Evolutionary conservation across 2,797 vertebrate genomes (phyloP).

Genomic region (Pangasius sanitwongsei): DNA sequence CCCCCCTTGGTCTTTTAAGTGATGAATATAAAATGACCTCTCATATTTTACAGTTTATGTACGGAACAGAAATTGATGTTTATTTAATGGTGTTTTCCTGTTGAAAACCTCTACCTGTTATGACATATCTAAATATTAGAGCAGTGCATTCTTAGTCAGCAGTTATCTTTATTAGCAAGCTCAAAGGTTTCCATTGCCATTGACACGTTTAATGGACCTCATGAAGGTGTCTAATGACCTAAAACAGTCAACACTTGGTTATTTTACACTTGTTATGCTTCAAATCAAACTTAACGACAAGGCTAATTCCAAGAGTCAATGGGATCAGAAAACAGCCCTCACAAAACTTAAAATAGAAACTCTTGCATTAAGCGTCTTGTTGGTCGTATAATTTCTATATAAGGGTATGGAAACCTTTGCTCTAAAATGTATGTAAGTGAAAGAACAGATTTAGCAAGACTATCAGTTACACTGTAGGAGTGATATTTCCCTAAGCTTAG

Average conservation of each 20-base stretch:
- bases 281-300: background rate
- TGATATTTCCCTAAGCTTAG: background rate
- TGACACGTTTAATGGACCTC: background rate
- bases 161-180: background rate
- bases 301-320: background rate
- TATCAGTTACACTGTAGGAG: background rate
- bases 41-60: background rate
- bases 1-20: background rate
- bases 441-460: background rate
- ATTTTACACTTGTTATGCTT: background rate
- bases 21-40: background rate
- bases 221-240: conserved; percentile 3
- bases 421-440: background rate
- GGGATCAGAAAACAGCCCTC: background rate
- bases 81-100: background rate
- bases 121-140: background rate
- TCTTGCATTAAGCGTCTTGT: background rate
- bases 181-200: background rate
- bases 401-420: background rate
- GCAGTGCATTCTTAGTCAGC: background rate
- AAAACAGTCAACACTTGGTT: background rate
- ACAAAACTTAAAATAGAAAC: background rate
- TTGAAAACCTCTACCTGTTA: background rate
- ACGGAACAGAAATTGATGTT: background rate
- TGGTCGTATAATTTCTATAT: background rate